Evolutionary conservation across 2,113 vertebrate species (phyloP).

Genomic region (Ramphastos sulfuratus): DNA sequence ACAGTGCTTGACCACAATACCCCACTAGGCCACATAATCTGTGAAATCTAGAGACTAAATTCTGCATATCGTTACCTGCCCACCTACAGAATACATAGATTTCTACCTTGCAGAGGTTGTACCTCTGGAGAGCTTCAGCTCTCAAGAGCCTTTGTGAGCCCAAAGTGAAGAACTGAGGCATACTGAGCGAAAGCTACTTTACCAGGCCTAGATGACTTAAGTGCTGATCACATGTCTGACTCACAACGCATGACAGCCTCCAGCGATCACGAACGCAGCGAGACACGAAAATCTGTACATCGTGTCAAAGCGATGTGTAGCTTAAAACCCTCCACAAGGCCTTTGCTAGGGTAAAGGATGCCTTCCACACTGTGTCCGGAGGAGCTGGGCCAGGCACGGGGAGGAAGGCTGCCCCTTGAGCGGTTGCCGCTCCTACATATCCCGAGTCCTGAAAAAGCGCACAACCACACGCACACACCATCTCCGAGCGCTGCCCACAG

Average conservation of each 20-base stretch:
- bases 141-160: background rate
- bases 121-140: background rate
- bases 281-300: rapidly evolving
- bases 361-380: rapidly evolving
- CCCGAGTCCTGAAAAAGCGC: background rate
- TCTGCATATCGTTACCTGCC: no score
- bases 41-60: background rate
- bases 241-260: rapidly evolving
- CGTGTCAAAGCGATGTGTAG: rapidly evolving
- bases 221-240: background rate
- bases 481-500: background rate
- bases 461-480: background rate
- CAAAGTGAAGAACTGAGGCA: background rate
- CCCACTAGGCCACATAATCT: no score
- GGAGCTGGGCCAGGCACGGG: background rate
- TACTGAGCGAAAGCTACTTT: rapidly evolving
- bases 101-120: rapidly evolving
- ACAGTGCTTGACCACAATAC: background rate
- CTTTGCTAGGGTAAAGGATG: no score
- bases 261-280: background rate
- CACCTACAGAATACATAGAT: background rate
- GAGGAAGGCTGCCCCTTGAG: background rate
- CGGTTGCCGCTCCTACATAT: background rate
- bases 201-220: background rate
- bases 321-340: rapidly evolving